These are phyloP conservation scores for Hymenopus coronatus DNA, from an alignment of 2,888 invertebrate species.

Conservation along the genomic window DNA sequence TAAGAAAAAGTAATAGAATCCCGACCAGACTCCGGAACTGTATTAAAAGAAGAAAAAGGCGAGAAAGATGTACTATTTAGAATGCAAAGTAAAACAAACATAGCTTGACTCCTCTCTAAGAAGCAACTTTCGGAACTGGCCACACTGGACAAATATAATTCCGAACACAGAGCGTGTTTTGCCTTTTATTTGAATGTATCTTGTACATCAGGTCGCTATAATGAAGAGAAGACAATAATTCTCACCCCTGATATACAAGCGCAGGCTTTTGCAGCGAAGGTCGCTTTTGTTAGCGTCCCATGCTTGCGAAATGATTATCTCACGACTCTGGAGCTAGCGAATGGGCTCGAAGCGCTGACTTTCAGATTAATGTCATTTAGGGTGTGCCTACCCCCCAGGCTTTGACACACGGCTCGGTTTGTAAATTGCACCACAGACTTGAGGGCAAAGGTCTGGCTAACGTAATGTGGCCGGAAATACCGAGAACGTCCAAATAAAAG, in stretches of 20 bases:
- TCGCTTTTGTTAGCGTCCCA: neutral
- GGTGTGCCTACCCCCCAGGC: neutral
- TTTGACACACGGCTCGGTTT: neutral
- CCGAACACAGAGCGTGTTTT: no score
- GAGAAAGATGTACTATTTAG: no score
- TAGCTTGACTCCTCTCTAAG: no score
- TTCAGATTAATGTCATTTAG: neutral
- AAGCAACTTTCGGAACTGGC: no score
- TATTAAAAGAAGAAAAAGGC: no score
- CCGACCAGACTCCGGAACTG: no score
- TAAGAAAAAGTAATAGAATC: no score
- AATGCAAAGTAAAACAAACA: no score
- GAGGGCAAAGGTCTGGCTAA: neutral
- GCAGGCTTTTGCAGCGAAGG: neutral
- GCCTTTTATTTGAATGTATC: no score
- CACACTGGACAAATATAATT: no score
- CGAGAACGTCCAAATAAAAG: neutral
- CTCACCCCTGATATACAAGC: neutral
- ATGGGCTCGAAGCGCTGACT: neutral
- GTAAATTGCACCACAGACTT: neutral
- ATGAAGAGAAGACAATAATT: neutral
- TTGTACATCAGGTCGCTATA: neutral
- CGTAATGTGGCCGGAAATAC: neutral
- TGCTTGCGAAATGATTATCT: neutral
- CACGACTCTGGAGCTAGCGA: neutral